Evolutionary conservation across 64 coral and sea anemone genomes (phyloP).

Genomic region (Cladopsammia gracilis): DNA sequence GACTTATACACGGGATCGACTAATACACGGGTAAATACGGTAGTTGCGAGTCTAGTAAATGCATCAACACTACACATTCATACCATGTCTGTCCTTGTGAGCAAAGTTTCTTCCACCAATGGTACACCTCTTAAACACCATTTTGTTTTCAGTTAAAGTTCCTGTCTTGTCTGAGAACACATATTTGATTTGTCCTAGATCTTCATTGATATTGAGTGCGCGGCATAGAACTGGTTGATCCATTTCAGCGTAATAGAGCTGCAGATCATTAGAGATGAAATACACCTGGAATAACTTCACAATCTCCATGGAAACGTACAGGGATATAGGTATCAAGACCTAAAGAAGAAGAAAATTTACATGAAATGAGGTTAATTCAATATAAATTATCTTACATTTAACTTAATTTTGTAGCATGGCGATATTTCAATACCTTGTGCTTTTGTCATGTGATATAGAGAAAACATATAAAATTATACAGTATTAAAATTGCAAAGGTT

Average conservation of each 20-base stretch:
- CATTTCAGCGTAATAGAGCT: conserved; percentile 85
- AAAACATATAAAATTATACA: too few relatives aligned
- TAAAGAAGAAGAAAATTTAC: conserved; percentile 8
- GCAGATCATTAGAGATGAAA: conserved; percentile 89
- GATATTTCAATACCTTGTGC: too few relatives aligned
- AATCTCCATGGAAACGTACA: conserved; percentile 98
- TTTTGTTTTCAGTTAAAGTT: conserved; percentile 99
- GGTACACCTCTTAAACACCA: conserved; percentile 96
- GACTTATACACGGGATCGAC: too few relatives aligned
- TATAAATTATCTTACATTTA: too few relatives aligned
- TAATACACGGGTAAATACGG: too few relatives aligned
- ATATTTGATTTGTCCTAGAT: conserved; percentile 97
- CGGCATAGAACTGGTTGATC: conserved; percentile 94
- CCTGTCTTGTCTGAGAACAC: conserved; percentile 99
- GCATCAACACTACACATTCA: neutral
- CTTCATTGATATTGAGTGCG: conserved; percentile 98
- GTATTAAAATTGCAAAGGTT: too few relatives aligned
- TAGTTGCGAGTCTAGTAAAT: too few relatives aligned
- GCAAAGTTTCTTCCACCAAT: conserved; percentile 94
- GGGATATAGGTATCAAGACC: conserved; percentile 96
- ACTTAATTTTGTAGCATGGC: too few relatives aligned
- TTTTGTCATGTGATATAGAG: too few relatives aligned
- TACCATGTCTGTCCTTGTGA: conserved; percentile 74
- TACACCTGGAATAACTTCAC: conserved; percentile 95
- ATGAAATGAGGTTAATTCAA: neutral